Conservation (phyloP, 2,113 vertebrate genomes). For the Carettochelys insculpta region DNA sequence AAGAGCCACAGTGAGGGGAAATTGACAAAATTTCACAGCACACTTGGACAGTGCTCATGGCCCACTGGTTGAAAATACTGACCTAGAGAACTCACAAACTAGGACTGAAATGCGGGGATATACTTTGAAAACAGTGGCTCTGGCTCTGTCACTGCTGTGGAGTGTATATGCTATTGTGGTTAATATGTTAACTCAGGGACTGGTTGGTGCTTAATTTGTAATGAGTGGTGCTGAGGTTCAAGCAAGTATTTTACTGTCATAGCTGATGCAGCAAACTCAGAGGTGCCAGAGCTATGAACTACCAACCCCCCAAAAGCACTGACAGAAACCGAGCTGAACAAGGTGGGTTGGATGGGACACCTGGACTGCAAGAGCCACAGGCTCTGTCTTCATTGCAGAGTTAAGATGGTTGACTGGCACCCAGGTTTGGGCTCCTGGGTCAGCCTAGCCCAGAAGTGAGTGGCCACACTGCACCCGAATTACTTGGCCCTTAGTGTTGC, state of each 20-base stretch:
- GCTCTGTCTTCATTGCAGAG: fast-evolving
- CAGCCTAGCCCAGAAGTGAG: not conserved
- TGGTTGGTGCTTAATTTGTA: no score
- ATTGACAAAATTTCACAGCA: no score
- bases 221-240: no score
- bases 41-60: no score
- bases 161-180: fast-evolving
- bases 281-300: no score
- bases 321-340: not conserved
- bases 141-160: not conserved
- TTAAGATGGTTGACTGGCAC: not conserved
- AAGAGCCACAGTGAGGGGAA: no score
- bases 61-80: no score
- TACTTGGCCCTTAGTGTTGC: fast-evolving
- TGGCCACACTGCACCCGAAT: fast-evolving
- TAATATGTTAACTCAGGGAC: fast-evolving
- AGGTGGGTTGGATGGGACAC: not conserved
- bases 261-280: no score
- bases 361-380: not conserved
- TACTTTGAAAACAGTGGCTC: not conserved
- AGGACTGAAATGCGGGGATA: not conserved
- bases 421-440: not conserved
- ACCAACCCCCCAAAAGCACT: no score
- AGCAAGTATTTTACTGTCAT: no score
- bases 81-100: not conserved